Base-by-base conservation (phyloP, 92 coral and sea anemone genomes). In the Diadumene lineata region DNA sequence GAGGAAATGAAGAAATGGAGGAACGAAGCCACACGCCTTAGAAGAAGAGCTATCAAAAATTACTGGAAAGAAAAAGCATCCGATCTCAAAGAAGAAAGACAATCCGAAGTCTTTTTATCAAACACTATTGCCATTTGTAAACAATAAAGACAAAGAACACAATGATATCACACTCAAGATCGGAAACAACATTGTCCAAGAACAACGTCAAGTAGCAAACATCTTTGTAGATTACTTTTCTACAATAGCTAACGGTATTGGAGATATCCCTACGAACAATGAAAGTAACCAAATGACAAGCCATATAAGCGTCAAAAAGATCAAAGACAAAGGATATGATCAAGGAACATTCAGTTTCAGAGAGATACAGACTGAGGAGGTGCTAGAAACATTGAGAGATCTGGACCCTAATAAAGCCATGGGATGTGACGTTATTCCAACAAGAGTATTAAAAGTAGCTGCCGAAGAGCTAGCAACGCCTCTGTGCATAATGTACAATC, bases 41-140 rank as follows among this genome's bases (percentile, higher is more conserved):
- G 86, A 48, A 65, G 86, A 66, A 73, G 34, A 34, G 65, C 81
- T 2, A 68, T 82, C 34, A 32, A 31, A 55, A 33, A 58, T 21
- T 82, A 75, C 64, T 82, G 78, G 87, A 76, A 55, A 69, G 78
- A 50, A 25, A 64, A 55, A 70, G 43, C 87, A 29, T 22, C 68
- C 16, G 87, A 82, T 24, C 73, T 82, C 13, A 38, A 38, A n/a
- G n/a, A n/a, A n/a, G 21, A 82, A 76, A 44, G 9, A 26, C n/a
- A 82, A 66, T 43, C 88, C 84, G 24, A 64, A 70, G 55, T 31
- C 65, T 17, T 84, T 84, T 43, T 84, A n/a, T 73, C 73, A 74
- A 26, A 68, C 89, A 15, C 79, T 84, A 34, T 73, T 46, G 29
- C 89, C 89, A 18, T 84, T 84, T 34, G 32, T 84, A 3, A 79